Percentiles rank a stretch among this genome's conserved stretches.
phyloP scores from a whole-genome alignment of 1,140 invertebrate genomes.

The Magallana angulata region DNA sequence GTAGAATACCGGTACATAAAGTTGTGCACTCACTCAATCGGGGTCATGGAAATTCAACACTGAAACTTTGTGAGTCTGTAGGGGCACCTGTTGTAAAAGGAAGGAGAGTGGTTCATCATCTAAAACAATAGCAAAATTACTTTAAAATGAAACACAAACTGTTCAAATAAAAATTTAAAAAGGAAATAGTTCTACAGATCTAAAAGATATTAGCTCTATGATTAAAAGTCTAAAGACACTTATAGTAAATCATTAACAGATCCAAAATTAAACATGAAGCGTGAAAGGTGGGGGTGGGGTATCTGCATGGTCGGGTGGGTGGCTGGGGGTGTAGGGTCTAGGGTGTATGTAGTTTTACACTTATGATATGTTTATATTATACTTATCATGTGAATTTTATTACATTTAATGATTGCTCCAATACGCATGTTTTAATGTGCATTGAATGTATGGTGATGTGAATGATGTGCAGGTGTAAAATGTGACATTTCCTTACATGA shows the following conservation, averaged over 20 bases:
- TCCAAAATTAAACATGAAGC: not conserved
- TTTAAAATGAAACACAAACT: no score
- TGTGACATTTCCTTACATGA: no score
- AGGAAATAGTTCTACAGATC: not conserved
- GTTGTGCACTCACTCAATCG: no score
- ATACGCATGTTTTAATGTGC: not conserved
- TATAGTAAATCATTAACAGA: conserved; percentile 15
- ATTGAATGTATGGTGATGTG: no score
- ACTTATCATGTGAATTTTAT: not conserved
- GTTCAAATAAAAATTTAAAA: not conserved
- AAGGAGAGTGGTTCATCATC: no score
- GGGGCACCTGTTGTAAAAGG: not conserved
- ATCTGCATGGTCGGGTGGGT: not conserved
- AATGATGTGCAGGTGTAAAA: no score
- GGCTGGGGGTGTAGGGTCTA: no score
- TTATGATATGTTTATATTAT: not conserved
- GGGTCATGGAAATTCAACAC: conserved; percentile 11
- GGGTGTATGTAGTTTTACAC: not conserved
- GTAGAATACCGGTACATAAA: no score
- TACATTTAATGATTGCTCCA: not conserved
- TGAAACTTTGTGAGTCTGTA: not conserved
- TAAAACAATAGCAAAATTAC: no score
- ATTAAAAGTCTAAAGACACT: not conserved
- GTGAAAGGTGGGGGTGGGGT: not conserved
- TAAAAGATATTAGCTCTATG: conserved; percentile 2